Conservation (phyloP, 2,797 vertebrate genomes). For the Onychomys leucogaster region DNA sequence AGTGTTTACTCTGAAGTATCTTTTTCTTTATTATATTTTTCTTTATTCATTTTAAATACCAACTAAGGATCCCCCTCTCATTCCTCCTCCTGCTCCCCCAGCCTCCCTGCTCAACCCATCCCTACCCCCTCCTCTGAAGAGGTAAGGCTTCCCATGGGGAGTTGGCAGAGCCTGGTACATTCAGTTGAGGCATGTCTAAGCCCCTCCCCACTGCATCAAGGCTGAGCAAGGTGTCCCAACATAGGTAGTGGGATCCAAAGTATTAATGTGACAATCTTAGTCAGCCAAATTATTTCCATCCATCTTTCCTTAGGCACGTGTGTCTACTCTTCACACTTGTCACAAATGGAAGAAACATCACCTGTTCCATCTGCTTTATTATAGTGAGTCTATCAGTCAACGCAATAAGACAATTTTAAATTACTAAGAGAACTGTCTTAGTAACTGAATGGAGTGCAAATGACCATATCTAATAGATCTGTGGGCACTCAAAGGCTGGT, state of each 20-base stretch:
- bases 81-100: no score
- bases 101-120: no score
- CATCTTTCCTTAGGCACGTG: neutral
- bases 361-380: neutral
- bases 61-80: no score
- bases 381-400: neutral
- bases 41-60: no score
- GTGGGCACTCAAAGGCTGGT: neutral
- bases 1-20: constrained; percentile 40
- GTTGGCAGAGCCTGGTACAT: no score
- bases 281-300: neutral
- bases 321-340: neutral
- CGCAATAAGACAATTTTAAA: neutral
- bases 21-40: no score
- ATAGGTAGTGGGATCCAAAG: neutral
- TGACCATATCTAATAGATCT: neutral
- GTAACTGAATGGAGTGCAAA: neutral
- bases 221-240: no score
- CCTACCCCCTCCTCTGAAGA: no score
- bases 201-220: no score
- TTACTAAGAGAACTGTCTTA: neutral
- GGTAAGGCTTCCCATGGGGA: no score
- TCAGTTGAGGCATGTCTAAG: no score
- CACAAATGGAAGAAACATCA: neutral
- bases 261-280: neutral